Evolutionary conservation across 2,888 invertebrate species (phyloP).

Genomic region (Physocephala rufipes): DNA sequence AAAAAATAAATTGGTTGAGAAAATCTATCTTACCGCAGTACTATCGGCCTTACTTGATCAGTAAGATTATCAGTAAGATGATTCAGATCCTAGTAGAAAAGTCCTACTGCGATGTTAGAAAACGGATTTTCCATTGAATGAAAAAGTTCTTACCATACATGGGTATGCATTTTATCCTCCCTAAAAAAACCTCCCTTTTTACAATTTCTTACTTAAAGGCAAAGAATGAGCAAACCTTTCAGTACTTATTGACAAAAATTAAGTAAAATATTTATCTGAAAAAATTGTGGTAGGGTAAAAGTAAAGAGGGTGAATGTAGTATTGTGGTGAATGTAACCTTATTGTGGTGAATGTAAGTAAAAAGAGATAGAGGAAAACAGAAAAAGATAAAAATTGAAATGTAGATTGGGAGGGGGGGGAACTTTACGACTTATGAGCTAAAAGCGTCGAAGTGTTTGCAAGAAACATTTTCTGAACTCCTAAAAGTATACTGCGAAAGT

Average conservation of each 20-base stretch:
- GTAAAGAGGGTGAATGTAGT: neutral
- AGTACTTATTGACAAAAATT: constrained; percentile 14
- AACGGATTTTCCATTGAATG: no score
- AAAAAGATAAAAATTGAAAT: neutral
- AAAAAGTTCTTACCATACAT: no score
- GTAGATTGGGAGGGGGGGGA: neutral
- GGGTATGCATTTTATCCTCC: neutral
- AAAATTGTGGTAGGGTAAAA: neutral
- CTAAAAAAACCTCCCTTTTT: neutral
- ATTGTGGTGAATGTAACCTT: no score
- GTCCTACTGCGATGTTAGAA: neutral
- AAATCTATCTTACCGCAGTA: neutral
- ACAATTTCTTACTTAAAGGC: neutral
- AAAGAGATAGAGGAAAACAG: neutral
- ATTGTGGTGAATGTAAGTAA: neutral
- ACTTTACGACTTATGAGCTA: neutral
- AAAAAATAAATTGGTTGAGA: neutral
- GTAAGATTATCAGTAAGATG: no score
- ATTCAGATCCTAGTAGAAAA: neutral
- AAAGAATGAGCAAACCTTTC: constrained; percentile 29
- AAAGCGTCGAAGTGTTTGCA: neutral
- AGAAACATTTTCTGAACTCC: neutral
- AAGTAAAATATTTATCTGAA: constrained; percentile 14
- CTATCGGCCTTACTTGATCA: constrained; percentile 2
- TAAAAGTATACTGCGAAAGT: neutral